These are phyloP conservation scores for Drosophila differens DNA, from an alignment of 2,888 invertebrate genomes.

Conservation along the genomic window DNA sequence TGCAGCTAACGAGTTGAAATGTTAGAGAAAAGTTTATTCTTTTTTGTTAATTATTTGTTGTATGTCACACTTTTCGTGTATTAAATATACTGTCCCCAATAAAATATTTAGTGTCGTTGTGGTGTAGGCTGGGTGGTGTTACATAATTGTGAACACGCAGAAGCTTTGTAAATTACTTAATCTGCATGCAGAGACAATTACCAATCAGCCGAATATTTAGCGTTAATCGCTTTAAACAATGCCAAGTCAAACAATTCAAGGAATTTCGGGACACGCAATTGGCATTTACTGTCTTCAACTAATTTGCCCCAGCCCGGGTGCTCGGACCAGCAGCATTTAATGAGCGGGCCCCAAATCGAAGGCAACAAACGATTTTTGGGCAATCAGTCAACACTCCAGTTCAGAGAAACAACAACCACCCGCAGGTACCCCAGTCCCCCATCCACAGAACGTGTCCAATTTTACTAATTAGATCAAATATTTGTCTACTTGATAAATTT, in stretches of 20 bases:
- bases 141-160: constrained; percentile 37
- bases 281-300: constrained; percentile 40
- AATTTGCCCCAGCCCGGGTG: constrained; percentile 1
- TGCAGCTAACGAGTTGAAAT: constrained; percentile 39
- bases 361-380: constrained; percentile 50
- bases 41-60: background rate
- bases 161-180: constrained; percentile 55
- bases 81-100: background rate
- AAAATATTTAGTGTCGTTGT: background rate
- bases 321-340: constrained; percentile 45
- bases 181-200: constrained; percentile 62
- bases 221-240: constrained; percentile 63
- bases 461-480: constrained; percentile 67
- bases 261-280: constrained; percentile 42
- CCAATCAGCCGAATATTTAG: constrained; percentile 55
- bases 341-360: constrained; percentile 43
- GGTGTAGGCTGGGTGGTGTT: background rate
- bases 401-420: background rate
- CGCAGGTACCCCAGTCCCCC: constrained; percentile 13
- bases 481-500: constrained; percentile 61
- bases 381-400: constrained; percentile 57
- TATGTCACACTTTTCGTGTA: constrained; percentile 1
- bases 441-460: constrained; percentile 57
- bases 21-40: constrained; percentile 2
- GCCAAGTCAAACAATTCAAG: constrained; percentile 36